phyloP scores from a whole-genome alignment of 1,140 invertebrate genomes.

The Lepidurus arcticus region DNA sequence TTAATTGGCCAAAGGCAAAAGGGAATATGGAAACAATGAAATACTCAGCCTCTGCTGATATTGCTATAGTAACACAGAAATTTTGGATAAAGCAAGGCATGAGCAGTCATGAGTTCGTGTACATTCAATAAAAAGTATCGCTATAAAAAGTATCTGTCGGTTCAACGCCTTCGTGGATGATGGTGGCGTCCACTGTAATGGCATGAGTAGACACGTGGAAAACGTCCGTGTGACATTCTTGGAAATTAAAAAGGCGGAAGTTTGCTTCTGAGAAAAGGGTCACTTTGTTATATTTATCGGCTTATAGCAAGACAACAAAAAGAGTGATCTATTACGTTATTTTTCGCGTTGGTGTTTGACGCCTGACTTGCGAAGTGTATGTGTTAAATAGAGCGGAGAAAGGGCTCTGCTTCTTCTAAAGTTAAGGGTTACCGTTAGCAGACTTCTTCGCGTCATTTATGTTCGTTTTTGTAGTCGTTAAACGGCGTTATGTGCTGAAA shows the following conservation, averaged over 20 bases:
- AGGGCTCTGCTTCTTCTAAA: background rate
- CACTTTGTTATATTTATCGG: background rate
- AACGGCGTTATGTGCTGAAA: background rate
- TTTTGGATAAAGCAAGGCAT: background rate
- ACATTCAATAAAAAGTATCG: background rate
- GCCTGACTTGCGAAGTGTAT: background rate
- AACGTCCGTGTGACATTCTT: background rate
- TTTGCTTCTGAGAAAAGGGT: background rate
- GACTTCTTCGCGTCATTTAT: background rate
- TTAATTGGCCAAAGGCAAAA: background rate
- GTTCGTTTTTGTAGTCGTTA: background rate
- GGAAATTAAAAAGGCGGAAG: background rate
- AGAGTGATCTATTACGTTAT: background rate
- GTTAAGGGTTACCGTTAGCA: slow-evolving; percentile 2
- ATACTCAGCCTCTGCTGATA: background rate
- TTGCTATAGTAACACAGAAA: background rate
- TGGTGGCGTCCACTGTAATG: background rate
- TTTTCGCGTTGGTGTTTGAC: background rate
- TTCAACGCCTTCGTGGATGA: background rate
- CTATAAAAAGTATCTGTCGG: too few relatives aligned
- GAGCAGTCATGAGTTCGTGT: background rate
- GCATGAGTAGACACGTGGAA: background rate
- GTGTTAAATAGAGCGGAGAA: slow-evolving; percentile 10
- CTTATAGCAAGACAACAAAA: background rate
- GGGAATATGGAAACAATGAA: background rate